These are phyloP conservation scores for Toxotes jaculatrix DNA, from an alignment of 2,113 vertebrate species.

Conservation along the genomic window DNA sequence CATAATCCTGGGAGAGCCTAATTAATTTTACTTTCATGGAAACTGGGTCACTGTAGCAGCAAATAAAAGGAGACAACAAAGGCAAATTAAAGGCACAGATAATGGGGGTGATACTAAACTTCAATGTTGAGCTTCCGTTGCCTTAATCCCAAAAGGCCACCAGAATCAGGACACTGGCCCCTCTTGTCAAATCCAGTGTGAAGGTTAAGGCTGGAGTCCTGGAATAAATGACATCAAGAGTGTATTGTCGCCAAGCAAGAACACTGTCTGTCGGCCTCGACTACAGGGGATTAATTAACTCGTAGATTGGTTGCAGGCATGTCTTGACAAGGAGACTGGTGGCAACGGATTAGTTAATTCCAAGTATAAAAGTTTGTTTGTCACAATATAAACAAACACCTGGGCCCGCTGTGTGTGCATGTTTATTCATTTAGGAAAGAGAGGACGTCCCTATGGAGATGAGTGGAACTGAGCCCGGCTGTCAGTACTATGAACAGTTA, in stretches of 20 bases:
- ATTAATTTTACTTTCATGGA: background rate
- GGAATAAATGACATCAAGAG: background rate
- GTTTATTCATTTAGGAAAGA: conserved; percentile 85
- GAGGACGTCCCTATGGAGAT: conserved; percentile 95
- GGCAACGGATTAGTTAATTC: background rate
- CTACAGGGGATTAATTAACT: conserved; percentile 43
- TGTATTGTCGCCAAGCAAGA: conserved; percentile 1
- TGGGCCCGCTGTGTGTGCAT: conserved; percentile 13
- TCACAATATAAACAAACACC: conserved; percentile 21
- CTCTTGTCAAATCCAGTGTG: background rate
- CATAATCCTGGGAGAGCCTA: background rate
- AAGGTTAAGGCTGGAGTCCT: background rate
- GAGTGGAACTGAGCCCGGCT: conserved; percentile 92
- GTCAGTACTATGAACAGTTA: conserved; percentile 95
- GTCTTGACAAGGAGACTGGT: background rate
- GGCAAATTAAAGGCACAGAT: background rate
- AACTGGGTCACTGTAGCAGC: background rate
- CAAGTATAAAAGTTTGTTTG: conserved; percentile 22
- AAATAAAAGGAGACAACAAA: background rate
- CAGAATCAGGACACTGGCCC: background rate
- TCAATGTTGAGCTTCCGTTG: background rate
- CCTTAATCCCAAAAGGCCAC: conserved; percentile 4
- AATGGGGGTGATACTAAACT: background rate
- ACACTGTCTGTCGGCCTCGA: background rate
- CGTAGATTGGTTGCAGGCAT: background rate